Evolutionary conservation across 2,113 vertebrate genomes (phyloP), one percentile per base, ranked within the genome.

Genomic region (Labeo rohita): DNA sequence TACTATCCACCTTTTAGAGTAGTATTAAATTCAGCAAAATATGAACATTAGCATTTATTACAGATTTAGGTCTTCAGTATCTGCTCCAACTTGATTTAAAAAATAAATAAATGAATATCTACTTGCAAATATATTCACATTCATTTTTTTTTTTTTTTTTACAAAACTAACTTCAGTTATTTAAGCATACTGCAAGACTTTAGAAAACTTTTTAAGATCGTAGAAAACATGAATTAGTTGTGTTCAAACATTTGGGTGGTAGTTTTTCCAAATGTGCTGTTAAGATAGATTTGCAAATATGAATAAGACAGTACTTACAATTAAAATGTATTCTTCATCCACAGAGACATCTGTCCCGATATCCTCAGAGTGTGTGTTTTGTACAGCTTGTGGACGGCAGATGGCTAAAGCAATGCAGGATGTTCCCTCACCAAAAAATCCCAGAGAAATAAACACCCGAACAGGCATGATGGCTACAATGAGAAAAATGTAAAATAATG

Each of bases 351-450:
- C 18, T 80, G 54, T 23, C 21, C 21, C n/a, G 39, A 16, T 80
- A 54, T 70, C 74, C 23, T 39, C 39, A 12, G 70, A n/a, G 72
- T 88, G 87, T 66, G 80, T 77, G 80, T 75, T 83, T 61, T 50
- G 36, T 82, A 72, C 54, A 74, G 79, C 65, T 86, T 85, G 86
- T 63, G 39, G 12, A 28, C 8, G 66, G 21, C 89, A 90, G 89
- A 86, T 91, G 88, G 86, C 75, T 68, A 36, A 85, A 82, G 59
- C 77, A 84, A 77, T 68, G 76, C 84, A 85, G 89, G 84, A 73
- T 63, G 83, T 83, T 76, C 47, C 74, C 43, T 83, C 11, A 12
- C 45, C 74, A 74, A 70, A 54, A 50, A 59, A 66, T 68, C 59
- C 81, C n/a, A 74, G 72, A 68, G 72, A 70, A 73, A 85, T 70